Evolutionary conservation across 2,113 vertebrate species (phyloP).

Genomic region (Bostrychus sinensis): DNA sequence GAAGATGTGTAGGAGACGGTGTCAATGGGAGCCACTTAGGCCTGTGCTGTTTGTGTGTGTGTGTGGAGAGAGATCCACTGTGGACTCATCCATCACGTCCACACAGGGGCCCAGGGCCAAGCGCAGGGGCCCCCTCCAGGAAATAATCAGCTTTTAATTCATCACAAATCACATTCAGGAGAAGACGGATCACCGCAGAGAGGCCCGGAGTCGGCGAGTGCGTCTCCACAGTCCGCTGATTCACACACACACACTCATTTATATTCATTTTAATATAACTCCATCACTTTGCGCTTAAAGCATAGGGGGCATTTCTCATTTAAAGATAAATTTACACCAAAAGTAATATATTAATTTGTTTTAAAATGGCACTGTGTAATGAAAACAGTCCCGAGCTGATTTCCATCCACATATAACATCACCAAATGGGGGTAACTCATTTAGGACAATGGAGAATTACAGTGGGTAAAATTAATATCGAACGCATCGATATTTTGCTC

Average conservation of each 20-base stretch:
- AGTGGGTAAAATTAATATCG: background rate
- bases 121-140: slow-evolving; percentile 64
- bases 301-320: slow-evolving; percentile 5
- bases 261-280: background rate
- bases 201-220: no score
- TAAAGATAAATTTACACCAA: background rate
- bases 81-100: slow-evolving; percentile 76
- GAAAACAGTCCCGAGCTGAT: background rate
- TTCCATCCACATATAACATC: background rate
- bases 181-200: slow-evolving; percentile 68
- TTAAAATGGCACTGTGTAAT: background rate
- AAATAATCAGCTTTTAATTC: slow-evolving; percentile 83
- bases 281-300: slow-evolving; percentile 32
- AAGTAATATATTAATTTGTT: background rate
- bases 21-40: slow-evolving; percentile 64
- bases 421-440: no score
- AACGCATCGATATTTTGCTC: no score
- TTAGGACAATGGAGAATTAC: no score
- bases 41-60: slow-evolving; percentile 28
- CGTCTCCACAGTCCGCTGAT: slow-evolving; percentile 38
- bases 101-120: slow-evolving; percentile 42
- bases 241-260: background rate
- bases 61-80: slow-evolving; percentile 38
- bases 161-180: slow-evolving; percentile 68
- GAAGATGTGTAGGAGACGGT: slow-evolving; percentile 59